These are phyloP conservation scores for Drosophila neutralis DNA, from an alignment of 2,888 invertebrate species.

Conservation along the genomic window DNA sequence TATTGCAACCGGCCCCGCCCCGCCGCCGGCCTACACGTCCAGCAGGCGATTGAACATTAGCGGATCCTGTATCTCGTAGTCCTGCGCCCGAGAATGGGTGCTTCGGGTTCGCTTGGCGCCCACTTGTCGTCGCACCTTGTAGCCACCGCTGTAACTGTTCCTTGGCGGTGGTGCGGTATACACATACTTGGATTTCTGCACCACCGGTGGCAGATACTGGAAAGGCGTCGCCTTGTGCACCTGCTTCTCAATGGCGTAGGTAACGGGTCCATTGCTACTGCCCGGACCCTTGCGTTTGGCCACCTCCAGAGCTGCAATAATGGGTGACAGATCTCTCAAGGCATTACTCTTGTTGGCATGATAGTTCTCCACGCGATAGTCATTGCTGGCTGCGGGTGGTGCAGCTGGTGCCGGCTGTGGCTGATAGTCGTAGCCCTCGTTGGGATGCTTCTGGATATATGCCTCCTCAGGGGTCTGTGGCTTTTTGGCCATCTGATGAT, in stretches of 20 bases:
- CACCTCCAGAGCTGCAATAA: constrained; percentile 82
- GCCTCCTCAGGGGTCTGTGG: constrained; percentile 76
- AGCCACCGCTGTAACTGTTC: constrained; percentile 54
- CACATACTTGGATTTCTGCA: constrained; percentile 80
- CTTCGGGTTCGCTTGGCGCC: constrained; percentile 25
- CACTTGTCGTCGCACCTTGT: constrained; percentile 77
- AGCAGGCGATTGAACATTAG: constrained; percentile 78
- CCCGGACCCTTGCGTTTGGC: constrained; percentile 68
- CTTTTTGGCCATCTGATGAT: constrained; percentile 82
- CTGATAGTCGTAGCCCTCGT: constrained; percentile 80
- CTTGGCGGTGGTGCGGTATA: constrained; percentile 74
- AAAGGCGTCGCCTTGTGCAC: constrained; percentile 73
- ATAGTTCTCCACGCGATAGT: constrained; percentile 76
- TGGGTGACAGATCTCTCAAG: constrained; percentile 77
- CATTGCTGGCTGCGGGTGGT: constrained; percentile 42
- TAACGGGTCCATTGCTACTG: constrained; percentile 50
- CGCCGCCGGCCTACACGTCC: constrained; percentile 46
- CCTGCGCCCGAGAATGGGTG: constrained; percentile 49
- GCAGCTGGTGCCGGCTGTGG: constrained; percentile 40
- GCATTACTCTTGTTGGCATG: constrained; percentile 68
- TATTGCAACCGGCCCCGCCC: background rate
- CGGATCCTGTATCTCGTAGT: constrained; percentile 78
- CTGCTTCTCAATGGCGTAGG: constrained; percentile 80
- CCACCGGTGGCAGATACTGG: constrained; percentile 74
- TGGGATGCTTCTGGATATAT: constrained; percentile 81